Evolutionary conservation across 2,888 invertebrate genomes (phyloP).

Genomic region (Leucania comma): DNA sequence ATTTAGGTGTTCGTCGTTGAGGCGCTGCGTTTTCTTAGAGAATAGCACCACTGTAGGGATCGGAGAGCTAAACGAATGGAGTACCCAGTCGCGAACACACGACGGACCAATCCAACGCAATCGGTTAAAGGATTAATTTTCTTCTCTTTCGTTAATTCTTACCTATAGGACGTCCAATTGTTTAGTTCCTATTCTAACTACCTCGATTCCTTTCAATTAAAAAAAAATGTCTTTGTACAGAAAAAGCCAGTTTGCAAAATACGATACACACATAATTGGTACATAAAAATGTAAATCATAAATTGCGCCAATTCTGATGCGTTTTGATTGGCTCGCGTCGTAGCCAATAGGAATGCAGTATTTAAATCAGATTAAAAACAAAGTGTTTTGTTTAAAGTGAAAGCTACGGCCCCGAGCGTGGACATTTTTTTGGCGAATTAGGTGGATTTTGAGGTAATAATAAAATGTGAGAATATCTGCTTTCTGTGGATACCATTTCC

Average conservation of each 20-base stretch:
- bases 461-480: no score
- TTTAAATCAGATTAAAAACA: not conserved
- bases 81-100: no score
- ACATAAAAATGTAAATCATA: not conserved
- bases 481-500: no score
- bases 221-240: slow-evolving; percentile 14
- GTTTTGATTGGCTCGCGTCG: slow-evolving; percentile 4
- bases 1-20: no score
- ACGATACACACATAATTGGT: no score
- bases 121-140: not conserved
- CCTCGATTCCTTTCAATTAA: slow-evolving; percentile 19
- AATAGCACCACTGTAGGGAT: no score
- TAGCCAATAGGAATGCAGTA: slow-evolving; percentile 16
- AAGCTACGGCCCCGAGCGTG: no score
- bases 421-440: no score
- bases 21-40: no score
- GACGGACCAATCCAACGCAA: no score
- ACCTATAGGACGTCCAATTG: slow-evolving; percentile 43
- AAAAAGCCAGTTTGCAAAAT: slow-evolving; percentile 16
- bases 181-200: slow-evolving; percentile 28
- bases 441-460: no score
- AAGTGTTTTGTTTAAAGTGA: not conserved
- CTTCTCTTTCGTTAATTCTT: slow-evolving; percentile 19
- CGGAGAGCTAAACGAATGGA: no score
- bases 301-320: not conserved